Base-by-base conservation (phyloP, 2,113 vertebrate genomes). In the Lipophrys pholis region DNA sequence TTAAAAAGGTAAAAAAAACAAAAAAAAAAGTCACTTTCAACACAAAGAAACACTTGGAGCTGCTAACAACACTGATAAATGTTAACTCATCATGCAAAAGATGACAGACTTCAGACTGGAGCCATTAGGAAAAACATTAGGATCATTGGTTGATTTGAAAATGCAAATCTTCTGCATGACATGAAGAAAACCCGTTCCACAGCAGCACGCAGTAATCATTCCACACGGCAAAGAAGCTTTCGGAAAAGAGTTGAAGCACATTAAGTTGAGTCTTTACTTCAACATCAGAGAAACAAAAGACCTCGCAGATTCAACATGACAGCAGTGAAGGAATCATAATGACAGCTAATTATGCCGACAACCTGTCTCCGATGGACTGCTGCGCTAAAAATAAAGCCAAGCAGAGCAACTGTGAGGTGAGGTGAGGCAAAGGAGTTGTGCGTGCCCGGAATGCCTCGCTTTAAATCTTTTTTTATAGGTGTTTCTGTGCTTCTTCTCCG, bases 61-160 rank as follows among this genome's bases (percentile, higher is more conserved):
- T 46, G 60, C 61, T 35, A 63, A 66, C 57, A 74, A 85, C 72
- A 87, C 76, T 79, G 74, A 78, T 66, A 60, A 49, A 67, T 73
- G 30, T 42, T 42, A 63, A 66, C 8, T 68, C 42, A 50, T 67
- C 83, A 86, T 77, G 86, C 73, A 4, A 11, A 71, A 51, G 74
- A 55, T 42, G 73, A 69, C 51, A 54, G 46, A 62, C n/a, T 16
- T 40, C 58, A 48, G 55, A 64, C 14, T 0, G 6, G 3, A 65
- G 42, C 36, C 16, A 7, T 35, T 11, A 12, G 5, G 4, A 5
- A 50, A 35, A 41, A 16, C 12, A 56, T 7, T n/a, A 2, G 8
- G 11, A 50, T 36, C n/a, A 8, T 48, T 52, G 80, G 81, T 82
- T 75, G 82, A 73, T 83, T 71, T 58, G 16, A 52, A 58, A 40